These are phyloP conservation scores for Zootoca vivipara DNA, from an alignment of 2,113 vertebrate species.

Conservation along the genomic window DNA sequence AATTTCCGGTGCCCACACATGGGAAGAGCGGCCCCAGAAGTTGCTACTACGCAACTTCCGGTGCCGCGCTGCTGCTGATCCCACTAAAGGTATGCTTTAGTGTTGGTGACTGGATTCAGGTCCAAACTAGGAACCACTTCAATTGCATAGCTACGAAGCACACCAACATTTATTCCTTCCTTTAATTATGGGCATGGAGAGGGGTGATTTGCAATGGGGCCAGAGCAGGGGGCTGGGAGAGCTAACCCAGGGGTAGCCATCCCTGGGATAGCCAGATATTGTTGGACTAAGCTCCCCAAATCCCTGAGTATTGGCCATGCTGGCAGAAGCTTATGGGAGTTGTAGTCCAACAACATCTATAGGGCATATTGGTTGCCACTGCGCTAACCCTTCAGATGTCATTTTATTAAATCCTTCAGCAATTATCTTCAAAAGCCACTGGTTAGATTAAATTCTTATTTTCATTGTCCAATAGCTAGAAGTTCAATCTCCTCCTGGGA, in stretches of 20 bases:
- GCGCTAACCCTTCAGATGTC: not conserved
- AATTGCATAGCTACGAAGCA: not conserved
- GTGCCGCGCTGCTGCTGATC: too few relatives aligned
- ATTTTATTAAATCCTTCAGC: not conserved
- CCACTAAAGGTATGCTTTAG: too few relatives aligned
- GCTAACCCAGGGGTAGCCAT: not conserved
- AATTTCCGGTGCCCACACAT: too few relatives aligned
- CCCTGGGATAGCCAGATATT: not conserved
- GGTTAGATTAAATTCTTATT: constrained; percentile 13
- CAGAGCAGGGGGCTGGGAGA: not conserved
- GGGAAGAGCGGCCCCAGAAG: too few relatives aligned
- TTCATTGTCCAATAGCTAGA: constrained; percentile 75
- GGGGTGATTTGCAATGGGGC: not conserved
- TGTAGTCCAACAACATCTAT: too few relatives aligned
- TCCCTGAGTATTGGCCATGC: too few relatives aligned
- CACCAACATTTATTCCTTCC: not conserved
- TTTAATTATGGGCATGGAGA: not conserved
- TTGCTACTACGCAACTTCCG: too few relatives aligned
- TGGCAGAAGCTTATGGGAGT: too few relatives aligned
- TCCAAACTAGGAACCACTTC: too few relatives aligned
- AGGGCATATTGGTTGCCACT: too few relatives aligned
- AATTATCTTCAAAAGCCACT: not conserved
- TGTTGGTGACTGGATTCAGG: not conserved
- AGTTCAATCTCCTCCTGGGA: constrained; percentile 82
- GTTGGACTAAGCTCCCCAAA: not conserved